These are phyloP conservation scores for Kryphioiulus occultus DNA, from an alignment of 2,888 invertebrate species.

Conservation along the genomic window DNA sequence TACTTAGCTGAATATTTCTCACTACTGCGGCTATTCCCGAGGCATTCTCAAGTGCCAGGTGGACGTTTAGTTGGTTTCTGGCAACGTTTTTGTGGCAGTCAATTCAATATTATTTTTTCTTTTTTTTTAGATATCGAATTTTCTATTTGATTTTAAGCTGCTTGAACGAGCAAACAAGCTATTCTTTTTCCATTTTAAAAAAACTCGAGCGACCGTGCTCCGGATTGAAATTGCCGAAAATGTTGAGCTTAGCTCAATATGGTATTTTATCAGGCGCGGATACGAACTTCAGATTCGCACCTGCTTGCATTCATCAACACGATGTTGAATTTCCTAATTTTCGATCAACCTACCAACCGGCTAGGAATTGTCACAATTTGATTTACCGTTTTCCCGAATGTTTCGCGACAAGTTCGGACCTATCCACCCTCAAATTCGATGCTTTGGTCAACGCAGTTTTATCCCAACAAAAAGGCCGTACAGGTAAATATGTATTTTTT, in stretches of 20 bases:
- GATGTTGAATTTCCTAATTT: not conserved
- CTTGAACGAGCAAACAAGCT: not conserved
- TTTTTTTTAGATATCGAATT: not conserved
- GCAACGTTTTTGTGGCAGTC: not conserved
- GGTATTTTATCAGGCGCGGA: not conserved
- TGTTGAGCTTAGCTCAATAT: not conserved
- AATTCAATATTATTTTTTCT: not conserved
- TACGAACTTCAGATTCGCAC: not conserved
- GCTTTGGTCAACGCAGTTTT: constrained; percentile 17
- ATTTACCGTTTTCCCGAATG: constrained; percentile 7
- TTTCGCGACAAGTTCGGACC: not conserved
- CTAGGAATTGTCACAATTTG: constrained; percentile 41
- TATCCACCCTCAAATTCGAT: not conserved
- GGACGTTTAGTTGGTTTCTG: not conserved
- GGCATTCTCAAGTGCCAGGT: not conserved
- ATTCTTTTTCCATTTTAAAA: not conserved
- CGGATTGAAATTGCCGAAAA: not conserved
- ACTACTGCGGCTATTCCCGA: not conserved
- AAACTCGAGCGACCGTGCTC: not conserved
- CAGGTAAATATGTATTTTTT: not conserved
- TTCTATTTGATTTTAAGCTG: too few species aligned
- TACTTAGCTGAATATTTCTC: not conserved
- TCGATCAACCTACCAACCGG: not conserved
- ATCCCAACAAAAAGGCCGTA: not conserved
- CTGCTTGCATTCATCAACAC: constrained; percentile 42